Percentiles rank a stretch among this genome's conserved stretches.
phyloP scores from a whole-genome alignment of 2,113 vertebrate genomes.

The Gadus macrocephalus region DNA sequence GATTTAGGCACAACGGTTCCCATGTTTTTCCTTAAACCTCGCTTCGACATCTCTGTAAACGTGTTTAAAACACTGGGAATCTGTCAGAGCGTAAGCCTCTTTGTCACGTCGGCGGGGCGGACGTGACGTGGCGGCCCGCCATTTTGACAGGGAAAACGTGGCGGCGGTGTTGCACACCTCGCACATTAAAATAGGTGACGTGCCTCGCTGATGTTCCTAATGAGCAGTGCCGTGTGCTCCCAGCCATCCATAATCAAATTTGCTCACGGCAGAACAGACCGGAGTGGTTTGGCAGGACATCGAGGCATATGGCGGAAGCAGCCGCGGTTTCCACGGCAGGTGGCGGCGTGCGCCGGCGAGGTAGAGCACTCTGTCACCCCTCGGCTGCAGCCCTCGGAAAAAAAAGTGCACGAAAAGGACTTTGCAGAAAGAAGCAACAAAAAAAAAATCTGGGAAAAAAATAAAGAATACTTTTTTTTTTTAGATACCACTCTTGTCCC shows the following conservation, averaged over 20 bases:
- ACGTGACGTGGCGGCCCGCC: too few species aligned
- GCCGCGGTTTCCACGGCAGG: constrained; percentile 84
- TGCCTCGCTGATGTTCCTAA: constrained; percentile 86
- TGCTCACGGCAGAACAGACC: constrained; percentile 86
- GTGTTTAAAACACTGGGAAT: too few species aligned
- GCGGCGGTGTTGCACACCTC: constrained; percentile 30
- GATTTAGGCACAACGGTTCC: too few species aligned
- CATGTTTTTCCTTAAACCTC: too few species aligned
- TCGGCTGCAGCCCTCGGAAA: constrained; percentile 66
- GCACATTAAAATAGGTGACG: constrained; percentile 66
- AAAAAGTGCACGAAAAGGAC: constrained; percentile 53
- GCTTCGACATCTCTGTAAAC: too few species aligned
- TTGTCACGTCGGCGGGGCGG: too few species aligned
- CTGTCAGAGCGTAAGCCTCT: too few species aligned
- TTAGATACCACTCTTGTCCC: too few species aligned
- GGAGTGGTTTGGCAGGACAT: constrained; percentile 84
- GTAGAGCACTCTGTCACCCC: constrained; percentile 70
- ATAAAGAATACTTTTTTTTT: too few species aligned
- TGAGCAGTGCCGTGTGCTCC: constrained; percentile 80
- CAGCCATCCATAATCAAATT: constrained; percentile 91
- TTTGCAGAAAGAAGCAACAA: constrained; percentile 41
- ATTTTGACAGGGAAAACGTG: too few species aligned
- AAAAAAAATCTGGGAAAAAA: constrained; percentile 11
- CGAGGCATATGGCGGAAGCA: constrained; percentile 91
- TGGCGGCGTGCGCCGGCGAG: constrained; percentile 71